phyloP scores from a whole-genome alignment of 2,113 vertebrate species.

The Pterophyllum scalare region DNA sequence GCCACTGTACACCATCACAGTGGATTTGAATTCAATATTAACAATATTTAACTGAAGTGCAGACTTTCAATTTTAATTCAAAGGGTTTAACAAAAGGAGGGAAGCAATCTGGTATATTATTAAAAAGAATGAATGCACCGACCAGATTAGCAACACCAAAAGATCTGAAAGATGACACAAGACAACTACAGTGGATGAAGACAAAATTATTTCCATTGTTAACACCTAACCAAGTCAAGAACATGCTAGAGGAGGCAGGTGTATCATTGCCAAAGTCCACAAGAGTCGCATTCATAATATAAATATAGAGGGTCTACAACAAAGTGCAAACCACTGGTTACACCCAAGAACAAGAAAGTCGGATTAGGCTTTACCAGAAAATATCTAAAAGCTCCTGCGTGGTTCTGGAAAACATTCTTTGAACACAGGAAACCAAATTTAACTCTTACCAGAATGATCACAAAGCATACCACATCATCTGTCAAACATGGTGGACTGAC shows the following conservation, averaged over 20 bases:
- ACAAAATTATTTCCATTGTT: neutral
- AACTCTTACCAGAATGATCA: neutral
- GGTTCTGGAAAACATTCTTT: neutral
- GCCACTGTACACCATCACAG: neutral
- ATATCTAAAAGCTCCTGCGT: neutral
- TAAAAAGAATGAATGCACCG: conserved; percentile 1
- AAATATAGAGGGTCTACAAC: neutral
- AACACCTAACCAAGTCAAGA: neutral
- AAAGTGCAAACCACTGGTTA: neutral
- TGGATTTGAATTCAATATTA: no score
- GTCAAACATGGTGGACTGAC: no score
- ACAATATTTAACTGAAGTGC: no score
- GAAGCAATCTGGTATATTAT: neutral
- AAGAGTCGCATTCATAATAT: neutral
- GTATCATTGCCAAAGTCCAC: neutral
- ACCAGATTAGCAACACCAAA: no score
- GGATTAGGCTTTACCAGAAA: neutral
- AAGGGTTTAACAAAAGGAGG: no score
- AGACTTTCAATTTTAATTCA: neutral
- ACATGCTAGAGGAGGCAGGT: neutral
- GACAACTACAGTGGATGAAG: no score
- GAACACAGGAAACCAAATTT: neutral
- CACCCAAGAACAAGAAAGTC: neutral
- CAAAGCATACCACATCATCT: no score
- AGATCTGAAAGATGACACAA: no score